A percentile compares a stretch with the other conserved stretches of the same genome.
These are phyloP conservation scores for Wasmannia auropunctata DNA, from an alignment of 1,140 invertebrate species.

Conservation along the genomic window DNA sequence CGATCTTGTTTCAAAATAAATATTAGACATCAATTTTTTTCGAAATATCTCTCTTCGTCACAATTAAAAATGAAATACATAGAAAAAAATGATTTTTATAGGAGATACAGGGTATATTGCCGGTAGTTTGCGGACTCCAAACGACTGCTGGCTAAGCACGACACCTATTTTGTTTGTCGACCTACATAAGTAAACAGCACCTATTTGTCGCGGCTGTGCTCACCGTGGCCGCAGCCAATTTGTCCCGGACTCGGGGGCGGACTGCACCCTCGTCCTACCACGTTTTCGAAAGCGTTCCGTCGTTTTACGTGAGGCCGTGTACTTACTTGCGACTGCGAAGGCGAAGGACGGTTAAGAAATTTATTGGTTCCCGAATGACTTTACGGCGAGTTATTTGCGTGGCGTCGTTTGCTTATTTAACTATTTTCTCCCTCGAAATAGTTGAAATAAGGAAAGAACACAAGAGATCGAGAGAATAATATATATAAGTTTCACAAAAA, in stretches of 20 bases:
- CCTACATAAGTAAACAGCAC: slow-evolving; percentile 64
- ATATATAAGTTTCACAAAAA: neutral
- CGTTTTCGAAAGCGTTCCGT: slow-evolving; percentile 31
- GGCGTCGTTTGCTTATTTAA: too few relatives aligned
- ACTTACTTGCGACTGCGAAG: neutral
- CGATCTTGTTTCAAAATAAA: neutral
- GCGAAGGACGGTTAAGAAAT: slow-evolving; percentile 9
- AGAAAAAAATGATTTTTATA: slow-evolving; percentile 13
- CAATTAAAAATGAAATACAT: slow-evolving; percentile 1
- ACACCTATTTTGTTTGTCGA: slow-evolving; percentile 70
- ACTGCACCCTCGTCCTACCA: neutral
- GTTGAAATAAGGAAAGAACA: neutral
- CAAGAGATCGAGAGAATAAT: neutral
- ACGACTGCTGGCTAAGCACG: slow-evolving; percentile 54
- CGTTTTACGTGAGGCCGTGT: slow-evolving; percentile 34
- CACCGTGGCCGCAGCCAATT: slow-evolving; percentile 63
- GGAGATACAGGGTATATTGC: slow-evolving; percentile 2
- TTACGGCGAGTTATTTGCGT: slow-evolving; percentile 38
- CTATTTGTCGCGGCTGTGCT: slow-evolving; percentile 61
- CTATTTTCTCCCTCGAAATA: neutral
- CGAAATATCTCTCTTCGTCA: neutral
- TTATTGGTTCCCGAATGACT: slow-evolving; percentile 47
- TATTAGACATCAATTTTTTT: neutral
- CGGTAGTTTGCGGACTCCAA: neutral
- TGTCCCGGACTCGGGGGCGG: slow-evolving; percentile 19